Percentiles rank a stretch among this genome's conserved stretches.
phyloP scores from a whole-genome alignment of 1,140 invertebrate species.

The Drosophila subobscura region DNA sequence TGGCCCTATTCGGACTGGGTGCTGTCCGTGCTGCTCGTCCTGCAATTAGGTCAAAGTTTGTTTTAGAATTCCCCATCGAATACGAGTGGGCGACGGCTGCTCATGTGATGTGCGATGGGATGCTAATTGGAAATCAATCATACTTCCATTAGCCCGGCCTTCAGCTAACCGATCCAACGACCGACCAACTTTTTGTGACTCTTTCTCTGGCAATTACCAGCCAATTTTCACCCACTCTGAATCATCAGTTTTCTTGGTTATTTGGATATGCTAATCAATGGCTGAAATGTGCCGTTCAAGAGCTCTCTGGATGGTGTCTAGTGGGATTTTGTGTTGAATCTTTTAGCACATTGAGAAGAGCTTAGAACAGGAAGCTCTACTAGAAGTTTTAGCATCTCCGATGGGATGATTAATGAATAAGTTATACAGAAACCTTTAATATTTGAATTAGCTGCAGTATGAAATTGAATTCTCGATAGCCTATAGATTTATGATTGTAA shows the following conservation, averaged over 20 bases:
- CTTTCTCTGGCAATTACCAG: slow-evolving; percentile 27
- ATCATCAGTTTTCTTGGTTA: slow-evolving; percentile 34
- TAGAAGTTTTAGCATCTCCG: slow-evolving; percentile 1
- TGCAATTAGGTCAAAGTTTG: slow-evolving; percentile 72
- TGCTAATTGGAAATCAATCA: slow-evolving; percentile 79
- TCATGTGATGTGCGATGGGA: slow-evolving; percentile 63
- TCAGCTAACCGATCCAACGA: slow-evolving; percentile 13
- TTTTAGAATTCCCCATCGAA: slow-evolving; percentile 20
- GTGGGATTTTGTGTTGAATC: slow-evolving; percentile 27
- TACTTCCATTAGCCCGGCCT: slow-evolving; percentile 50
- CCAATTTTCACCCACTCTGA: slow-evolving; percentile 58
- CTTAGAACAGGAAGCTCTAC: slow-evolving; percentile 7
- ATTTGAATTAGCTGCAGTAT: slow-evolving; percentile 2
- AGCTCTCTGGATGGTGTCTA: slow-evolving; percentile 15
- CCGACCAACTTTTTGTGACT: slow-evolving; percentile 13
- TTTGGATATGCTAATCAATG: slow-evolving; percentile 40
- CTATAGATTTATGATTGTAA: slow-evolving; percentile 39
- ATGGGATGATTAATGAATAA: slow-evolving; percentile 17
- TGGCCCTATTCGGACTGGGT: slow-evolving; percentile 17
- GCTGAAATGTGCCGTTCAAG: slow-evolving; percentile 26
- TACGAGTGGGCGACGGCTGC: slow-evolving; percentile 5
- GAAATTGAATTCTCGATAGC: not conserved
- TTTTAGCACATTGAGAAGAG: slow-evolving; percentile 38
- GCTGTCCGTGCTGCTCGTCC: slow-evolving; percentile 32
- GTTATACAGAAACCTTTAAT: slow-evolving; percentile 12